These are phyloP conservation scores for Petrolisthes cinctipes DNA, from an alignment of 2,888 invertebrate genomes.

Conservation along the genomic window DNA sequence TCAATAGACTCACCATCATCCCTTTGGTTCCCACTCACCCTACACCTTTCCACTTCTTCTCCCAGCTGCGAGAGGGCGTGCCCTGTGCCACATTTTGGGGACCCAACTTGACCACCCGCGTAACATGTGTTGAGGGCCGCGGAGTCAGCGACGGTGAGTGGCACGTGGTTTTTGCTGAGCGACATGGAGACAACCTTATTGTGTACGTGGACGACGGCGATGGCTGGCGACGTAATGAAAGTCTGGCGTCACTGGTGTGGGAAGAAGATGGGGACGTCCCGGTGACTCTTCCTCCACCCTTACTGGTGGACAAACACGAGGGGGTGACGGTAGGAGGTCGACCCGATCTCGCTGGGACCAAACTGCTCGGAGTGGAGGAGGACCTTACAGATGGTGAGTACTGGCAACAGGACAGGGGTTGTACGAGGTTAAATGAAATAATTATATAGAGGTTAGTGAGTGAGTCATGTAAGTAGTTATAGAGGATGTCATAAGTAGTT, in stretches of 20 bases:
- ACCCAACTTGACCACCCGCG: constrained; percentile 14
- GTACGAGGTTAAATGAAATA: no score
- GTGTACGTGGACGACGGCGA: constrained; percentile 62
- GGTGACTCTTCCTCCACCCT: constrained; percentile 17
- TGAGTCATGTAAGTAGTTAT: no score
- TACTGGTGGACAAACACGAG: constrained; percentile 57
- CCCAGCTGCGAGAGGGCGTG: constrained; percentile 46
- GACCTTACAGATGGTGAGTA: constrained; percentile 50
- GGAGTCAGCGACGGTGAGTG: constrained; percentile 52
- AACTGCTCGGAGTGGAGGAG: constrained; percentile 37
- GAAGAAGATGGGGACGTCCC: not conserved
- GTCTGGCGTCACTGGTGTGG: constrained; percentile 12
- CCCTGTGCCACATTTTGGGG: constrained; percentile 43
- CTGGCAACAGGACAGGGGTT: no score
- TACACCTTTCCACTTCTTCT: not conserved
- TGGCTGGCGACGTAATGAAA: constrained; percentile 36
- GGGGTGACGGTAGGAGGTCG: constrained; percentile 60
- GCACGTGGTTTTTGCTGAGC: constrained; percentile 52
- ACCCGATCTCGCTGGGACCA: constrained; percentile 50
- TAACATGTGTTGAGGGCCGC: constrained; percentile 39
- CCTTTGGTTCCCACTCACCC: not conserved
- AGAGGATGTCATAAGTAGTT: no score
- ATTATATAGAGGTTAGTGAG: no score
- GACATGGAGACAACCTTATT: constrained; percentile 58
- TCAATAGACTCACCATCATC: not conserved